phyloP scores from a whole-genome alignment of 64 coral and sea anemone genomes.

The Hydrozoanthus tunicans region DNA sequence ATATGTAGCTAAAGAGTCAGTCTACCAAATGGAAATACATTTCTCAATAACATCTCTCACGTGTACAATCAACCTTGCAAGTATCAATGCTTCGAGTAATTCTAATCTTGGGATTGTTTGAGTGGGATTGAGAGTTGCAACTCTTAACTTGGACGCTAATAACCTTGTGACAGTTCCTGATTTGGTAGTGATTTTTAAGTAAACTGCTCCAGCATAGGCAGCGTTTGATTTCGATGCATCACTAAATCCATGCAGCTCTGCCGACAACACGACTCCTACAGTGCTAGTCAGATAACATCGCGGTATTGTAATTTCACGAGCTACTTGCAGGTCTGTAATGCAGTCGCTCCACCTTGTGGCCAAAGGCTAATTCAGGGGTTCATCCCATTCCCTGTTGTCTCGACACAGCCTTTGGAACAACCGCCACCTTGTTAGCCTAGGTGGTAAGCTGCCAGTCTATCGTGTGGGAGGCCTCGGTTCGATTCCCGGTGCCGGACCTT shows the following conservation, averaged over 20 bases:
- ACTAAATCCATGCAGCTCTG: slow-evolving; percentile 52
- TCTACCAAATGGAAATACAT: no score
- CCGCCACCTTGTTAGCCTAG: no score
- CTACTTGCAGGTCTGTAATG: slow-evolving; percentile 39
- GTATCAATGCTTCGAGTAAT: slow-evolving; percentile 15
- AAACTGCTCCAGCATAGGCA: slow-evolving; percentile 38
- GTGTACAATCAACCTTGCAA: slow-evolving; percentile 15
- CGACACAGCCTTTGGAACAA: slow-evolving; percentile 30
- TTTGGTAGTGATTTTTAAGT: slow-evolving; percentile 44
- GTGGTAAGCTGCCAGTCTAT: no score
- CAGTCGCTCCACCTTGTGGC: slow-evolving; percentile 18
- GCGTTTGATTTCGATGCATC: slow-evolving; percentile 1
- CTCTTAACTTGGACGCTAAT: background rate
- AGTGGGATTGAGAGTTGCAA: no score
- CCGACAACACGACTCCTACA: background rate
- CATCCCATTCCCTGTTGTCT: slow-evolving; percentile 10
- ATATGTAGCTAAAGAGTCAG: slow-evolving; percentile 34
- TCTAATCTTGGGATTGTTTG: no score
- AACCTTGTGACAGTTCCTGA: slow-evolving; percentile 5
- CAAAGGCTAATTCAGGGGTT: slow-evolving; percentile 21
- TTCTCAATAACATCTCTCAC: background rate
- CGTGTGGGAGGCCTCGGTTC: no score
- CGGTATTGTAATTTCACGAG: slow-evolving; percentile 42
- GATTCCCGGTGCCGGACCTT: no score
- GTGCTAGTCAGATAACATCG: slow-evolving; percentile 35